A percentile compares a stretch with the other conserved stretches of the same genome.
Conservation (phyloP, 1,140 invertebrate species). For the Zaprionus vittiger region DNA sequence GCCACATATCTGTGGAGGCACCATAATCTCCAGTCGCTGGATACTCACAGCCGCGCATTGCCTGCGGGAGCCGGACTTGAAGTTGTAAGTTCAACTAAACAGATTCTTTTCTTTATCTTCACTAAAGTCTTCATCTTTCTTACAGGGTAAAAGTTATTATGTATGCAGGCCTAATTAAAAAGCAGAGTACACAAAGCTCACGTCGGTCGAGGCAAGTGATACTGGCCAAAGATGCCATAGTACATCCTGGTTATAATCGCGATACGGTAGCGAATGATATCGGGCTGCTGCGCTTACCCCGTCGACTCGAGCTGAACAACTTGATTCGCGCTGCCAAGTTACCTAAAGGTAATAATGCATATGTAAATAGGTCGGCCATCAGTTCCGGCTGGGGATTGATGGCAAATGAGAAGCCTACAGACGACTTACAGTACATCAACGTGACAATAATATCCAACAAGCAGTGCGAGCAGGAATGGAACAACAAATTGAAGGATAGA, state of each 20-base stretch:
- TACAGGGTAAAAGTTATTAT: conserved; percentile 29
- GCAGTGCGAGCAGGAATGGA: conserved; percentile 53
- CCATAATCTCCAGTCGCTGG: conserved; percentile 47
- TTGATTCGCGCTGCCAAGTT: conserved; percentile 33
- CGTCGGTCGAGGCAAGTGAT: conserved; percentile 14
- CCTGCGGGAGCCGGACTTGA: conserved; percentile 24
- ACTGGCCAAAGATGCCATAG: conserved; percentile 12
- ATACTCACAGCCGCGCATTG: conserved; percentile 67
- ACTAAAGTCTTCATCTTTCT: neutral
- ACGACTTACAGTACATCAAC: conserved; percentile 39
- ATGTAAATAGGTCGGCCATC: conserved; percentile 9
- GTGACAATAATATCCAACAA: conserved; percentile 46
- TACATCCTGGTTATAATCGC: conserved; percentile 40
- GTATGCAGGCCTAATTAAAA: conserved; percentile 30
- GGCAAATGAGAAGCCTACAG: neutral
- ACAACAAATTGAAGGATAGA: conserved; percentile 14
- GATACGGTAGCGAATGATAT: conserved; percentile 44
- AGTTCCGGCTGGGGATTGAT: conserved; percentile 58
- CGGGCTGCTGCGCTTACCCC: conserved; percentile 42
- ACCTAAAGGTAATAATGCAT: conserved; percentile 17
- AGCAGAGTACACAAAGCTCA: neutral
- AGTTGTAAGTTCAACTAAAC: conserved; percentile 37
- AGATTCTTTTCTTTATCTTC: neutral
- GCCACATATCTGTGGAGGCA: conserved; percentile 50
- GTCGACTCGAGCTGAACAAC: conserved; percentile 19